Evolutionary conservation across 2,888 invertebrate species (phyloP), one percentile per base, ranked within the genome.

Genomic region (Diarsia rubi): DNA sequence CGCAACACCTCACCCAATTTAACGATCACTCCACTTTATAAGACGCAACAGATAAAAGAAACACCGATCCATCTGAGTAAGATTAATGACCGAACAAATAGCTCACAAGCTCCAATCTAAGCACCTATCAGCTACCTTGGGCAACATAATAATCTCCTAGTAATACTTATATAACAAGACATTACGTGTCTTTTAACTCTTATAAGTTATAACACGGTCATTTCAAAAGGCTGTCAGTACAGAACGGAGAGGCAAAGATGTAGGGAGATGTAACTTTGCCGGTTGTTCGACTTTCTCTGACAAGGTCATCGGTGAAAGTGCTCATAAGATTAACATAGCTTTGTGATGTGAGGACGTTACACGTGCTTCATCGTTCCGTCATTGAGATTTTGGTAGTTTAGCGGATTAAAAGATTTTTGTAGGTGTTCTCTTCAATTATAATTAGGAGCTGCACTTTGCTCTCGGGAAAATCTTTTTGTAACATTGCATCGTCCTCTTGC

Each of bases 291-390:
- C 86, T 86, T 86, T 86, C 86, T 62, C 87, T 27, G 8, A 27
- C 86, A 86, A 86, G 86, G 86, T 86, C 87, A 87, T 16, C 49
- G 60, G 85, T 78, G 87, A 86, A 86, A 86, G 86, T 69, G 69
- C 6, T 71, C 69, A 60, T 67, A 44, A 73, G 60, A 81, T 75
- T 78, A 73, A 65, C 74, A 75, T 81, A 76, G 47, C 72, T 78
- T 45, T 66, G 74, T 54, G 71, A 71, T 84, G 67, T 54, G 60
- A 74, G 65, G 71, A 60, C 69, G 67, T 59, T 69, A 44, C 31
- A 63, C 62, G 60, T 52, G 76, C 42, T 79, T 71, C 44, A 44
- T 69, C 16, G 42, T 24, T 52, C 8, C 14, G 24, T 19, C n/a
- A n/a, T 24, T 19, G 44, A 44, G 12, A 27, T 49, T 49, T 52